Base-by-base conservation (phyloP, 2,797 vertebrate species). In the Pogoniulus pusillus region DNA sequence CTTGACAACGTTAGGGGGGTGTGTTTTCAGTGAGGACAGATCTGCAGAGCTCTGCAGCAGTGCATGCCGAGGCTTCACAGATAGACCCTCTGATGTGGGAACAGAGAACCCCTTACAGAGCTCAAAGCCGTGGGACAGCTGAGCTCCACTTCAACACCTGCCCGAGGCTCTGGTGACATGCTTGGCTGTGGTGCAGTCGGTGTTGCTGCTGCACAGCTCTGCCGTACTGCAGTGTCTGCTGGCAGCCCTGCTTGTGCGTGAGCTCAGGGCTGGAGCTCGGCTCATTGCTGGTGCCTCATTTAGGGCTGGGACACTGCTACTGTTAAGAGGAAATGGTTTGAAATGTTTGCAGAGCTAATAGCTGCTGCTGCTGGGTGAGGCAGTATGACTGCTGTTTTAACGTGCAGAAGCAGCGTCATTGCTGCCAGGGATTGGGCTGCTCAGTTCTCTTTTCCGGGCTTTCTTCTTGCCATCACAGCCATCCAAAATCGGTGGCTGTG, bases 41-140 rank as follows among this genome's bases (percentile, higher is more conserved):
- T 79, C 88, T 82, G 91, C 90, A 90, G 90, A 91, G 87, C 85
- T 91, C 82, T 88, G 89, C 84, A 85, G 75, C 55, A 77, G 73
- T 1, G 3, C 1, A 0, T 58, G 45, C 91, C 58, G 4, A 71
- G 64, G 71, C 69, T 90, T 85, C 60, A 34, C 68, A 7, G 8
- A 9, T 0, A 0, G 74, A 83, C 32, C 23, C 77, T 89, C 29
- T 76, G 81, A 71, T 84, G 51, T 60, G 64, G 71, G 64, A 90
- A 29, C 71, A 66, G 64, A 78, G 79, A 66, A 43, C 23, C 10
- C 30, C 17, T 47, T 43, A 8, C 29, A 69, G 79, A 49, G 8
- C 68, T 22, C 49, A 49, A 39, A 70, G 74, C 74, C 55, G 70
- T 45, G 34, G 45, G 77, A 51, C 49, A 57, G 16, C 77, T 51